A percentile compares a stretch with the other conserved stretches of the same genome.
Evolutionary conservation across 2,888 invertebrate genomes (phyloP).

Genomic region (Taenaris catops): DNA sequence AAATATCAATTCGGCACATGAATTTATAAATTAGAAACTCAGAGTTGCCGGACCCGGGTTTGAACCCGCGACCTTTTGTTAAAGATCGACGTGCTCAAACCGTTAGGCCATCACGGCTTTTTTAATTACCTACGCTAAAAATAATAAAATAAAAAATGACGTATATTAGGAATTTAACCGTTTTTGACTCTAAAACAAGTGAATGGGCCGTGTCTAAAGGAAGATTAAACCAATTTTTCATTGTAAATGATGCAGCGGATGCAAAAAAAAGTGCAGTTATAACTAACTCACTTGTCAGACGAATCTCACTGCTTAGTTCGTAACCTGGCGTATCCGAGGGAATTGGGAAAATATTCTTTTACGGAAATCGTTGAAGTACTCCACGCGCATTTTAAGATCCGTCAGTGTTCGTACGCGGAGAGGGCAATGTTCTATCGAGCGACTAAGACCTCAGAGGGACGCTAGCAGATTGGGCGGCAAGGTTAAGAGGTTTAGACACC

Average conservation of each 20-base stretch:
- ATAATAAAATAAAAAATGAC: too few species aligned
- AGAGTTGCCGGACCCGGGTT: too few species aligned
- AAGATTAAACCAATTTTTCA: too few species aligned
- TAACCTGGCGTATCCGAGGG: conserved; percentile 2
- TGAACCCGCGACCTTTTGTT: too few species aligned
- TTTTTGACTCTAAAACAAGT: too few species aligned
- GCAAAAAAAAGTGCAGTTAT: neutral
- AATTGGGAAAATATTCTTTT: too few species aligned
- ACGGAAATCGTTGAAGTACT: conserved; percentile 3
- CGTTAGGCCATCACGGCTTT: too few species aligned
- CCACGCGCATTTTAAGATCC: neutral
- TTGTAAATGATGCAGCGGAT: neutral
- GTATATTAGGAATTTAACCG: too few species aligned
- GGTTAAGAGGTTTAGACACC: neutral
- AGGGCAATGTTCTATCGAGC: neutral
- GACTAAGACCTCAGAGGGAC: neutral
- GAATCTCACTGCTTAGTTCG: conserved; percentile 1
- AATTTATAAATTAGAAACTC: too few species aligned
- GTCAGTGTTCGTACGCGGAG: neutral
- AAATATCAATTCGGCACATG: too few species aligned
- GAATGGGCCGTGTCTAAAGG: neutral
- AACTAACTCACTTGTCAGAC: conserved; percentile 6
- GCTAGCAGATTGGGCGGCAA: neutral
- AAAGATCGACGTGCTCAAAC: too few species aligned
- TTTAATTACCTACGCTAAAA: too few species aligned